A percentile compares a stretch with the other conserved stretches of the same genome.
phyloP scores from a whole-genome alignment of 2,888 invertebrate species.

The Sympetrum striolatum region DNA sequence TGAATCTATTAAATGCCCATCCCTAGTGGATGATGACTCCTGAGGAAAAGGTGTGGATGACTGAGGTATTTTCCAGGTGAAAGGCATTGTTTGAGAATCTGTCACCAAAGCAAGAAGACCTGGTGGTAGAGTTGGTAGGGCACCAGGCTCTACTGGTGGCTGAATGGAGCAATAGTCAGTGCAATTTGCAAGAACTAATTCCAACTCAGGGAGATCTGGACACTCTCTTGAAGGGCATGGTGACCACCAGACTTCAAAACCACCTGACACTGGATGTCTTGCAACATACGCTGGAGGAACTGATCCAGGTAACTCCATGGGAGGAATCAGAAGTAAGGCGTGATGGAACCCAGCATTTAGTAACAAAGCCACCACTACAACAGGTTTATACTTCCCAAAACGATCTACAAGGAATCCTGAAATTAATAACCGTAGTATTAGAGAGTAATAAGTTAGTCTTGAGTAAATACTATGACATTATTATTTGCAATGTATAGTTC shows the following conservation, averaged over 20 bases:
- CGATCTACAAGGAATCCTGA: conserved; percentile 84
- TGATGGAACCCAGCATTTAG: conserved; percentile 82
- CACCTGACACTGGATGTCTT: conserved; percentile 73
- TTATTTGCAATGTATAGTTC: no score
- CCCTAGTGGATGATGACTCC: not conserved
- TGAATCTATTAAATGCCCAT: not conserved
- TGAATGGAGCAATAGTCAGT: conserved; percentile 74
- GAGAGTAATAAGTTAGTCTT: no score
- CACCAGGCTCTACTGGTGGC: conserved; percentile 25
- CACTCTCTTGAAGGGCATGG: conserved; percentile 82
- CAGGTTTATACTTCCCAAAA: conserved; percentile 84
- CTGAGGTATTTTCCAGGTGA: not conserved
- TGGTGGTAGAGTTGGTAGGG: conserved; percentile 8
- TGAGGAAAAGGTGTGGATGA: conserved; percentile 13
- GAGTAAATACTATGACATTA: no score
- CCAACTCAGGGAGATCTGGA: conserved; percentile 75
- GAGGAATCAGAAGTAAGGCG: conserved; percentile 78
- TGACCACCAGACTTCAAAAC: conserved; percentile 84
- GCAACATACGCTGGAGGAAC: conserved; percentile 79
- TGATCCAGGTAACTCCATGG: conserved; percentile 78
- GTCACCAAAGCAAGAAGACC: conserved; percentile 3
- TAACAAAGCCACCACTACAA: conserved; percentile 78
- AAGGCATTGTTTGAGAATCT: conserved; percentile 6
- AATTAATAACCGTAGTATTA: conserved; percentile 51
- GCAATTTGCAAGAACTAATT: conserved; percentile 75